Evolutionary conservation across 2,113 vertebrate species (phyloP).

Genomic region (Campylomormyrus numenius): DNA sequence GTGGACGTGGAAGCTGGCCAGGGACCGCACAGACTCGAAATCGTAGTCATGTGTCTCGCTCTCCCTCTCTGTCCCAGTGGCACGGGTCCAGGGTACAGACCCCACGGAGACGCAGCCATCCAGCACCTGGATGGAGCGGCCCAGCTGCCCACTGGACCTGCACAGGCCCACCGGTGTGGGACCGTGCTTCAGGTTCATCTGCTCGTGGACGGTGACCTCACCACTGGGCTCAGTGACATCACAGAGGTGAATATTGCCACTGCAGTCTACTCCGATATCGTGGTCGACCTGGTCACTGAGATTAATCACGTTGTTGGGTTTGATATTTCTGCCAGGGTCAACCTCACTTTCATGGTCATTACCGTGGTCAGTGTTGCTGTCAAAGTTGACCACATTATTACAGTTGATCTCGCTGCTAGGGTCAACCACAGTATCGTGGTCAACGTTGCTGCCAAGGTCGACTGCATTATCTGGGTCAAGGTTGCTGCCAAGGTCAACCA

Average conservation of each 20-base stretch:
- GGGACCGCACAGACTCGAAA: conserved; percentile 35
- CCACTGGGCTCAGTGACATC: background rate
- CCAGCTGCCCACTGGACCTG: background rate
- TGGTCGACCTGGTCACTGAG: conserved; percentile 17
- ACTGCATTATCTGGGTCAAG: too few relatives aligned
- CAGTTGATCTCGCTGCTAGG: background rate
- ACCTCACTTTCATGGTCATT: background rate
- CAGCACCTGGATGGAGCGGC: conserved; percentile 33
- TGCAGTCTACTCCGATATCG: background rate
- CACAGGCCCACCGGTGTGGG: background rate
- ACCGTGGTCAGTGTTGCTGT: background rate
- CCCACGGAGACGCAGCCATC: conserved; percentile 36
- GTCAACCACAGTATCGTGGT: background rate
- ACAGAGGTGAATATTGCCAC: background rate
- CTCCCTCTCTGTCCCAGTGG: conserved; percentile 9
- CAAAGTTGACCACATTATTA: background rate
- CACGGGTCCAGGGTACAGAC: background rate
- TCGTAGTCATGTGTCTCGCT: background rate
- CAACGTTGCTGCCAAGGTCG: background rate
- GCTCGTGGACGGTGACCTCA: background rate
- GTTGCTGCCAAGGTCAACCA: background rate
- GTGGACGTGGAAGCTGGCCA: conserved; percentile 32
- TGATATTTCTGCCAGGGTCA: conserved; percentile 5
- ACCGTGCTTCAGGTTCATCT: background rate
- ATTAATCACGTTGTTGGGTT: background rate